A percentile compares a stretch with the other conserved stretches of the same genome.
These are phyloP conservation scores for Pogoniulus pusillus DNA, from an alignment of 2,797 vertebrate species.

Conservation along the genomic window DNA sequence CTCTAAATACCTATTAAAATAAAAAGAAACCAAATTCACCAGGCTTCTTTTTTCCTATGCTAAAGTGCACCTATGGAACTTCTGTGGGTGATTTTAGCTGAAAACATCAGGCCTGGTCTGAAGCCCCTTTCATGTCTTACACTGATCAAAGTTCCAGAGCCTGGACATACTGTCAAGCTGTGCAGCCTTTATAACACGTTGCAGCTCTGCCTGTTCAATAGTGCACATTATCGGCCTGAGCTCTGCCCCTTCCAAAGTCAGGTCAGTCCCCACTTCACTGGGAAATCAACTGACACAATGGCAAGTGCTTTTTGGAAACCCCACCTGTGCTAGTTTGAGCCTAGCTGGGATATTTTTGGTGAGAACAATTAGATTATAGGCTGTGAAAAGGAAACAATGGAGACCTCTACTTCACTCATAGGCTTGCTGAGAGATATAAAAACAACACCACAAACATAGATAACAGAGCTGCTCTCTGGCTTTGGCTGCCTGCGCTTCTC, in stretches of 20 bases:
- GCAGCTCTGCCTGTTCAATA: accelerated
- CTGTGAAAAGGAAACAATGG: too few species aligned
- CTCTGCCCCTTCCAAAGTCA: neutral
- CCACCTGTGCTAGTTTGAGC: too few species aligned
- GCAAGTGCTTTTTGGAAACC: neutral
- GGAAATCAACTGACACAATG: neutral
- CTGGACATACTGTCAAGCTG: neutral
- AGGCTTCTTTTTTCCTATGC: neutral
- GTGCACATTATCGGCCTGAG: neutral
- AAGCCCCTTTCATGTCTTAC: neutral
- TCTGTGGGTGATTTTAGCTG: neutral
- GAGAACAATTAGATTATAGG: too few species aligned
- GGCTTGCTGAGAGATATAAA: too few species aligned
- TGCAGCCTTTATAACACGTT: neutral
- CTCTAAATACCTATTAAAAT: neutral
- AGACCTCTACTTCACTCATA: too few species aligned
- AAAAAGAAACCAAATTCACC: neutral
- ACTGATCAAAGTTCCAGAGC: neutral
- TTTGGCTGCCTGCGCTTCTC: too few species aligned
- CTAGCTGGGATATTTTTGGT: too few species aligned
- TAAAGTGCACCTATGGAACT: neutral
- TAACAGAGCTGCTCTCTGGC: too few species aligned
- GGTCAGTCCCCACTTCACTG: neutral
- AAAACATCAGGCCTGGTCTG: neutral
- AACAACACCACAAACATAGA: too few species aligned